Evolutionary conservation across 2,113 vertebrate species (phyloP).

Genomic region (Oceanites oceanicus): DNA sequence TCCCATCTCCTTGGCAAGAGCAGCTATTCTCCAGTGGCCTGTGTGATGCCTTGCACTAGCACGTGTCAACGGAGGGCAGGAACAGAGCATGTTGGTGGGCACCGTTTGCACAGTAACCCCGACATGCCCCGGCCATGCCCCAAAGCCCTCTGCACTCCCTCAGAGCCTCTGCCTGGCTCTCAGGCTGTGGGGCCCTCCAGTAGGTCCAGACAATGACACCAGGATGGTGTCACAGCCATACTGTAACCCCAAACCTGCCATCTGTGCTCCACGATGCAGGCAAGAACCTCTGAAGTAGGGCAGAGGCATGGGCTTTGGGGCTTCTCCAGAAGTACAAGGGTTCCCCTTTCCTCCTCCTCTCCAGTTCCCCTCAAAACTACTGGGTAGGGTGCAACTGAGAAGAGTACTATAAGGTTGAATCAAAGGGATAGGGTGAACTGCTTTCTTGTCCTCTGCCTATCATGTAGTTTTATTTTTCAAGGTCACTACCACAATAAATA

Average conservation of each 20-base stretch:
- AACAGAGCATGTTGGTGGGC: not conserved
- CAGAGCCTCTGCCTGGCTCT: not conserved
- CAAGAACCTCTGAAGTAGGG: not conserved
- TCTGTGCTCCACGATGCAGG: not conserved
- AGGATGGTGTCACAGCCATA: not conserved
- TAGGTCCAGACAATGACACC: not conserved
- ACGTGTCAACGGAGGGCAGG: not conserved
- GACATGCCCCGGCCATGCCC: not conserved
- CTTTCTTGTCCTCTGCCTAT: not conserved
- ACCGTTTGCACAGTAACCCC: not conserved
- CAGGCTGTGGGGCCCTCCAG: not conserved
- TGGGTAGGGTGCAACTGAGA: not conserved
- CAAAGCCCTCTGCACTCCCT: not conserved
- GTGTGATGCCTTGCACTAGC: not conserved
- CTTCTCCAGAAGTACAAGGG: not conserved
- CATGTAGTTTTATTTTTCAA: not conserved
- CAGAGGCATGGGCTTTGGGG: not conserved
- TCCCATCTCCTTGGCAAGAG: not conserved
- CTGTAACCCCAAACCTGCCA: not conserved
- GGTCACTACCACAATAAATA: not conserved
- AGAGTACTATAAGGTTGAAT: not conserved
- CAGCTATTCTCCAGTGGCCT: not conserved
- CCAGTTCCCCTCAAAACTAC: not conserved
- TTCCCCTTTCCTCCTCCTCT: not conserved
- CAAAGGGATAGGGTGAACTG: not conserved